A percentile compares a stretch with the other conserved stretches of the same genome.
These are phyloP conservation scores for Atethmia centrago DNA, from an alignment of 2,888 invertebrate species.

Conservation along the genomic window DNA sequence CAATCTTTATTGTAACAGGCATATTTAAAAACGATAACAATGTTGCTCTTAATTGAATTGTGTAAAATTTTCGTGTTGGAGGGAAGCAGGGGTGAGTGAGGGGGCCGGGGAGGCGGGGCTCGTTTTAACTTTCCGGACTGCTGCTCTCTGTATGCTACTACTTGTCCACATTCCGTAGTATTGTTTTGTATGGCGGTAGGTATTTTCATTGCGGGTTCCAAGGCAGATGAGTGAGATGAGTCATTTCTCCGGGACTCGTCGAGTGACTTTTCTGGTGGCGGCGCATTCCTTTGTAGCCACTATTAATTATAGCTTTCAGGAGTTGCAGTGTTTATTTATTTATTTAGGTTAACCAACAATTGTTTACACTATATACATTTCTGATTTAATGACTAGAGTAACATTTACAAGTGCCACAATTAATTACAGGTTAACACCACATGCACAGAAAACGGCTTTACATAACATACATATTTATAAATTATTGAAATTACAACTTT, in stretches of 20 bases:
- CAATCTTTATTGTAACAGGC: slow-evolving; percentile 39
- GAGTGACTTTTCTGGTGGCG: background rate
- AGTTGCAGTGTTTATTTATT: background rate
- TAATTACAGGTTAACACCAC: too few relatives aligned
- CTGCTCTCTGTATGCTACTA: slow-evolving; percentile 56
- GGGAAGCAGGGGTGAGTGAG: slow-evolving; percentile 48
- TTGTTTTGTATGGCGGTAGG: background rate
- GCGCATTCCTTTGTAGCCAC: background rate
- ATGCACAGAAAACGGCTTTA: too few relatives aligned
- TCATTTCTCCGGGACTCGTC: background rate
- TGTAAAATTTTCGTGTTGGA: slow-evolving; percentile 72
- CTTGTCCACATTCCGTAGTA: slow-evolving; percentile 23
- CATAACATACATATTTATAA: too few relatives aligned
- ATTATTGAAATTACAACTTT: too few relatives aligned
- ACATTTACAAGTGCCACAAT: too few relatives aligned
- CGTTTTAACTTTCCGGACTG: slow-evolving; percentile 80
- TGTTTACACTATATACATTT: too few relatives aligned
- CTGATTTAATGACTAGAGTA: too few relatives aligned
- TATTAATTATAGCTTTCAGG: background rate
- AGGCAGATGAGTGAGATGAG: background rate
- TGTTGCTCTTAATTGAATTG: slow-evolving; percentile 77
- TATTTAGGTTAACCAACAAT: too few relatives aligned
- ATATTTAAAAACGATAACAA: slow-evolving; percentile 68
- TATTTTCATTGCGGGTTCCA: background rate
- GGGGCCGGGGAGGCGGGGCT: slow-evolving; percentile 57